Evolutionary conservation across 2,113 vertebrate genomes (phyloP), one percentile per base, ranked within the genome.

Genomic region (Anguilla rostrata): DNA sequence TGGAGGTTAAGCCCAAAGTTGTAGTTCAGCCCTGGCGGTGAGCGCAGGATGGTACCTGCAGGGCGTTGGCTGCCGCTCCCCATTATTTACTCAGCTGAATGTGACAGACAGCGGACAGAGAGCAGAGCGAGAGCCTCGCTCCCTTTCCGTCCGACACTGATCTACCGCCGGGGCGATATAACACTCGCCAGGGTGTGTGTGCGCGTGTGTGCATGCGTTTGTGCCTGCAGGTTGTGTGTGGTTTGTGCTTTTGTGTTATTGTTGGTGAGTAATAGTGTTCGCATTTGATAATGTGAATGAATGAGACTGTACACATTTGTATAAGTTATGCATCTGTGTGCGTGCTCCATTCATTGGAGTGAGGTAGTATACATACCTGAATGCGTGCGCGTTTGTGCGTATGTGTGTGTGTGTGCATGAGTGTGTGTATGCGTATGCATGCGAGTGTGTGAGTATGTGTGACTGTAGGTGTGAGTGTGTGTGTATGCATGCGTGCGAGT

Each of bases 81-180:
- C 82, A 82, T 89, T 86, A 89, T 89, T 89, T 63, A 86, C 88
- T 89, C 80, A 88, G 81, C 86, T 53, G 49, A 87, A 89, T 66
- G 11, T 85, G 60, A 89, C n/a, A n/a, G n/a, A n/a, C n/a, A 80
- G 80, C 53, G n/a, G 63, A 78, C 46, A 39, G 71, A 81, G 39
- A 78, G 82, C 39, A 66, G 41, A 66, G 22, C 43, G 26, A 41
- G 75, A 43, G 39, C n/a, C 7, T 39, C n/a, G 5, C 86, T 66
- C 22, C 53, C 22, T 85, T 49, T 84, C 49, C 40, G 83, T 6
- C 26, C 5, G 15, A 75, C 41, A 57, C 41, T 79, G 86, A 83
- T 87, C 83, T 86, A 75, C 78, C 78, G 49, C 56, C 29, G 43
- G 79, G 26, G 39, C 84, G 46, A 53, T 56, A 87, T 82, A 79